phyloP scores from a whole-genome alignment of 2,888 invertebrate species.

The Acleris literana region DNA sequence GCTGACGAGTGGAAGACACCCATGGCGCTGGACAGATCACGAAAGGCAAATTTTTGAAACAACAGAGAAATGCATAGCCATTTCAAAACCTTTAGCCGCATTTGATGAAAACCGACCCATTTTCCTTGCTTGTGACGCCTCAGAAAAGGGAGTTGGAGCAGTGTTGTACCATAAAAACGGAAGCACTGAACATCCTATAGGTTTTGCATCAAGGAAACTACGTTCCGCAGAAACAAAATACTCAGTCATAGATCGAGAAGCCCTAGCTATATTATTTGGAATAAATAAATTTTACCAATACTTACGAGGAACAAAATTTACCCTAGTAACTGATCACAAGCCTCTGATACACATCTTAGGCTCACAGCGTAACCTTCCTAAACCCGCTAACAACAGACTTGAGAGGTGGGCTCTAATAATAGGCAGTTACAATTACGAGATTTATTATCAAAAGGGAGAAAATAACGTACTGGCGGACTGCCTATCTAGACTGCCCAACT shows the following conservation, averaged over 20 bases:
- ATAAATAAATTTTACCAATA: conserved; percentile 35
- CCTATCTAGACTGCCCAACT: conserved; percentile 11
- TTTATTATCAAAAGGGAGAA: conserved; percentile 9
- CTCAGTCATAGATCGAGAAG: conserved; percentile 34
- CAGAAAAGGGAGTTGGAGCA: conserved; percentile 25
- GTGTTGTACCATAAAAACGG: conserved; percentile 22
- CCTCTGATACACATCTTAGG: conserved; percentile 30
- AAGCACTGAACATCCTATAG: conserved; percentile 21
- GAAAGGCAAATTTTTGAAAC: conserved; percentile 9
- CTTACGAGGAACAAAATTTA: conserved; percentile 22
- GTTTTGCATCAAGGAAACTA: conserved; percentile 28
- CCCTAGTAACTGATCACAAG: conserved; percentile 31
- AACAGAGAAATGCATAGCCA: conserved; percentile 1
- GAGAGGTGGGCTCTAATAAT: conserved; percentile 24
- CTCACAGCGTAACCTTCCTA: conserved; percentile 28
- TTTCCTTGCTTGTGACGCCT: conserved; percentile 21
- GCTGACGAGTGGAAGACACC: background rate
- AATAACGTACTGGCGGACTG: conserved; percentile 13
- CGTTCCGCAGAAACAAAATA: conserved; percentile 27
- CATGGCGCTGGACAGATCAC: conserved; percentile 32
- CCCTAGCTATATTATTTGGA: conserved; percentile 34
- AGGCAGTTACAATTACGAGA: conserved; percentile 8
- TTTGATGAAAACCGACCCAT: conserved; percentile 24
- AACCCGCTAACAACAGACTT: conserved; percentile 29
- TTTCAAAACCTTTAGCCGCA: conserved; percentile 23